Percentiles rank a stretch among this genome's conserved stretches.
These are phyloP conservation scores for Daktulosphaira vitifoliae DNA, from an alignment of 1,140 invertebrate species.

Conservation along the genomic window DNA sequence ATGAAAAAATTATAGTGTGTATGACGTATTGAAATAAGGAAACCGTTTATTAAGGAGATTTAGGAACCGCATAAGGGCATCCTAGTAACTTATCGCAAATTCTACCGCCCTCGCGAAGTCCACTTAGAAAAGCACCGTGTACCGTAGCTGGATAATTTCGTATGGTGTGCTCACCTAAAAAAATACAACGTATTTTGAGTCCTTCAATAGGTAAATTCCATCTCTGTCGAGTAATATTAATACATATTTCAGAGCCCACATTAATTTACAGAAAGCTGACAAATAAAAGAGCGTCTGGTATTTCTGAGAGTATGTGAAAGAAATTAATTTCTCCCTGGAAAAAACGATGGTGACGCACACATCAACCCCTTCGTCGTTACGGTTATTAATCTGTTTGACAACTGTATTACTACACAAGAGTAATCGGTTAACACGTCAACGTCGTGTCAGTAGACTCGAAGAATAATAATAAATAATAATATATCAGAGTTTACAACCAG, in stretches of 20 bases:
- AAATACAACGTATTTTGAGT: too few species aligned
- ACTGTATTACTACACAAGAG: constrained; percentile 13
- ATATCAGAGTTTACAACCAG: too few species aligned
- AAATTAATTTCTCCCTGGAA: constrained; percentile 17
- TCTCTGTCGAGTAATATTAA: too few species aligned
- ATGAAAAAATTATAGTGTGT: too few species aligned
- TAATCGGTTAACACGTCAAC: constrained; percentile 17
- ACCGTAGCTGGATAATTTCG: constrained; percentile 97
- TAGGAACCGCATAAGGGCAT: constrained; percentile 53
- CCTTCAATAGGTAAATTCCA: too few species aligned
- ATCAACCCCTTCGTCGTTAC: constrained; percentile 5
- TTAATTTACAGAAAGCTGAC: too few species aligned
- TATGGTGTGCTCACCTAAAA: constrained; percentile 97
- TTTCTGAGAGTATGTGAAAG: background rate
- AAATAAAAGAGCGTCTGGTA: background rate
- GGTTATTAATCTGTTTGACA: constrained; percentile 20
- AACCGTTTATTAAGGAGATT: constrained; percentile 34
- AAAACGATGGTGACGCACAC: too few species aligned
- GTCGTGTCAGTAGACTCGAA: too few species aligned
- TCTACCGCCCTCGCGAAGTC: constrained; percentile 83
- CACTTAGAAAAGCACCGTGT: constrained; percentile 92
- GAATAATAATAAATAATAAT: too few species aligned
- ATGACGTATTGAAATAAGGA: too few species aligned
- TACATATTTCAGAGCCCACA: too few species aligned
- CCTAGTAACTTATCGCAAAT: constrained; percentile 86